Percentiles rank a stretch among this genome's conserved stretches.
Conservation (phyloP, 2,888 invertebrate genomes). For the Macrophya alboannulata region DNA sequence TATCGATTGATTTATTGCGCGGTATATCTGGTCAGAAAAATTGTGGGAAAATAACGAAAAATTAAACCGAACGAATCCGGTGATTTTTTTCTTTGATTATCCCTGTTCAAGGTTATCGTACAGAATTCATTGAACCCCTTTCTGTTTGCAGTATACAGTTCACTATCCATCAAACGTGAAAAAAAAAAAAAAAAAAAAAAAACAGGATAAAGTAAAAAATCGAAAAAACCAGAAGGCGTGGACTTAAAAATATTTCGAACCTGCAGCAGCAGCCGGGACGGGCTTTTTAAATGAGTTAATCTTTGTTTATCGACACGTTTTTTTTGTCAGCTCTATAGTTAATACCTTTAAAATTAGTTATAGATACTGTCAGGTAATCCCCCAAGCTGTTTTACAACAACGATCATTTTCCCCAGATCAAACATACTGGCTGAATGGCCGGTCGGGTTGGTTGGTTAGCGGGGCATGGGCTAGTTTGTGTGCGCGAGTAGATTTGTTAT, state of each 20-base stretch:
- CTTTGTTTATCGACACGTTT: slow-evolving; percentile 39
- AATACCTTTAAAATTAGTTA: slow-evolving; percentile 51
- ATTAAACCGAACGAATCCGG: neutral
- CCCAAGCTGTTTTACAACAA: slow-evolving; percentile 48
- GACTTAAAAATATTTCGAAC: neutral
- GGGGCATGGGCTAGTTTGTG: neutral
- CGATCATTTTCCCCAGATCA: slow-evolving; percentile 31
- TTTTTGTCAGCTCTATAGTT: slow-evolving; percentile 33
- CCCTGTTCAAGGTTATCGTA: neutral
- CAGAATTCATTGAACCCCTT: neutral
- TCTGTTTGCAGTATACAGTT: neutral
- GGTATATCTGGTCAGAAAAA: neutral
- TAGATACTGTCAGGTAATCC: slow-evolving; percentile 48
- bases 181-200: neutral
- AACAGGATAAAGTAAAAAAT: no score
- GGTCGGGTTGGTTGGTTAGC: no score
- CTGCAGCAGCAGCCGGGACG: neutral
- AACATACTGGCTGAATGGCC: slow-evolving; percentile 40
- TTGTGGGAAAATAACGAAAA: neutral
- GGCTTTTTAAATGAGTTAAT: slow-evolving; percentile 13
- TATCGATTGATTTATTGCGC: neutral
- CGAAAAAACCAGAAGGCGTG: neutral
- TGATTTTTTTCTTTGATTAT: neutral
- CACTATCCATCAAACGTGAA: neutral
- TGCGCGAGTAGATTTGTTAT: slow-evolving; percentile 38